phyloP scores from a whole-genome alignment of 2,113 vertebrate genomes.

The Riparia riparia region DNA sequence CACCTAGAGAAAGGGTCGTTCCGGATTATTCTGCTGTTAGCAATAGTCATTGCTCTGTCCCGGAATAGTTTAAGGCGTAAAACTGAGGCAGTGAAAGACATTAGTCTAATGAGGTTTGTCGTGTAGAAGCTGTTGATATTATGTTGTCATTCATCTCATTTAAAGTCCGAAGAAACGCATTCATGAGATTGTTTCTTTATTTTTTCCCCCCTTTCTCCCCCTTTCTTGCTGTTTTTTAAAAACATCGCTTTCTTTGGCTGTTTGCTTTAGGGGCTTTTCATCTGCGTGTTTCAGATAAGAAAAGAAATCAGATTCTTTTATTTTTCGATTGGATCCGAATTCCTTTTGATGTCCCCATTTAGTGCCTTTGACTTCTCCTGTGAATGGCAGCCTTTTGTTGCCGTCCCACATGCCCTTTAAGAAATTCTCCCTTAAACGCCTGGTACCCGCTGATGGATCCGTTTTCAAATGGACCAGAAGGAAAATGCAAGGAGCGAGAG shows the following conservation, averaged over 20 bases:
- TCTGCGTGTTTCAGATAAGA: slow-evolving; percentile 76
- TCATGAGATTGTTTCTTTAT: slow-evolving; percentile 84
- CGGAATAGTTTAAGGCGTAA: slow-evolving; percentile 47
- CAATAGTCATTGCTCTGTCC: background rate
- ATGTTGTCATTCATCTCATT: slow-evolving; percentile 75
- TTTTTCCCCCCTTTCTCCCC: slow-evolving; percentile 69
- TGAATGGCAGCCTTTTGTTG: slow-evolving; percentile 84
- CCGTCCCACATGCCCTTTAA: slow-evolving; percentile 77
- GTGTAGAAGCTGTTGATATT: slow-evolving; percentile 71
- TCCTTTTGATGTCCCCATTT: slow-evolving; percentile 84
- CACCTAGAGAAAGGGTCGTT: slow-evolving; percentile 23
- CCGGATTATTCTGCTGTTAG: slow-evolving; percentile 28
- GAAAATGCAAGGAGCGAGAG: slow-evolving; percentile 69
- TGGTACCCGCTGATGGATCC: slow-evolving; percentile 81
- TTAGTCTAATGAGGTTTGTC: slow-evolving; percentile 65
- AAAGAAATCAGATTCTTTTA: slow-evolving; percentile 84
- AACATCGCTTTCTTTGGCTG: slow-evolving; percentile 81
- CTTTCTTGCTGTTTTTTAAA: slow-evolving; percentile 71
- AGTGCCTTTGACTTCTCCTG: slow-evolving; percentile 79
- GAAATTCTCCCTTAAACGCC: slow-evolving; percentile 77
- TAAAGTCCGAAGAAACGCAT: slow-evolving; percentile 79
- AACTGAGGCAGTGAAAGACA: slow-evolving; percentile 54
- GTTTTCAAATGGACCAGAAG: slow-evolving; percentile 79
- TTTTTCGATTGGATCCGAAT: slow-evolving; percentile 84
- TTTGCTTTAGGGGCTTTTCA: slow-evolving; percentile 87